phyloP scores from a whole-genome alignment of 2,888 invertebrate species.

The Fissipunctia ypsillon region DNA sequence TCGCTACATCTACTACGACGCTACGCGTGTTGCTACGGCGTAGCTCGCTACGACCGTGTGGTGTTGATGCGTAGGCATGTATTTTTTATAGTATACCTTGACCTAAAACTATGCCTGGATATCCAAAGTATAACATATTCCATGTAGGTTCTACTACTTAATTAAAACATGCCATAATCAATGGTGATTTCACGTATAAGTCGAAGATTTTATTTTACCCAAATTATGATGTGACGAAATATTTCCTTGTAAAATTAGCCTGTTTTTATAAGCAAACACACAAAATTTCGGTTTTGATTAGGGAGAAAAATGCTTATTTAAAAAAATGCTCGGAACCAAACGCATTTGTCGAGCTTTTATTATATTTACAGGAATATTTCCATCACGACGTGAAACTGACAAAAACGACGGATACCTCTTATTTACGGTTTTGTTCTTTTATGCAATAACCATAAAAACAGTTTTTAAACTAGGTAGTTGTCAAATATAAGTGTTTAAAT shows the following conservation, averaged over 20 bases:
- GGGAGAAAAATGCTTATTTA: slow-evolving; percentile 61
- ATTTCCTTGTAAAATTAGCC: slow-evolving; percentile 10
- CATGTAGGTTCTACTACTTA: background rate
- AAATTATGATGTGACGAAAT: slow-evolving; percentile 28
- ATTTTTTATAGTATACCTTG: background rate
- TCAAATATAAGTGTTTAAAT: background rate
- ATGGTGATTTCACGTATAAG: background rate
- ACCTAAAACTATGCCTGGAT: background rate
- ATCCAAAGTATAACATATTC: background rate
- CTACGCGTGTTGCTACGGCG: slow-evolving; percentile 22
- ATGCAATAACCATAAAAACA: background rate
- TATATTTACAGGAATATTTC: slow-evolving; percentile 54
- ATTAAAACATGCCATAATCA: background rate
- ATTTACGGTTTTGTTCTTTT: slow-evolving; percentile 4
- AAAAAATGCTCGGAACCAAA: slow-evolving; percentile 48
- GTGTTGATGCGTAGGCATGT: background rate
- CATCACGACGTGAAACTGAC: slow-evolving; percentile 9
- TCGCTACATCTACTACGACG: background rate
- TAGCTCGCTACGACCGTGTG: slow-evolving; percentile 15
- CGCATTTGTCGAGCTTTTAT: slow-evolving; percentile 56
- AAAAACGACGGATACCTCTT: slow-evolving; percentile 8
- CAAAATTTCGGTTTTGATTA: slow-evolving; percentile 53
- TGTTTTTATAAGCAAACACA: slow-evolving; percentile 43
- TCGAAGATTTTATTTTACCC: background rate
- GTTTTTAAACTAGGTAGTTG: background rate